Evolutionary conservation across 2,113 vertebrate species (phyloP), one percentile per base, ranked within the genome.

Genomic region (Chaetodon trifascialis): DNA sequence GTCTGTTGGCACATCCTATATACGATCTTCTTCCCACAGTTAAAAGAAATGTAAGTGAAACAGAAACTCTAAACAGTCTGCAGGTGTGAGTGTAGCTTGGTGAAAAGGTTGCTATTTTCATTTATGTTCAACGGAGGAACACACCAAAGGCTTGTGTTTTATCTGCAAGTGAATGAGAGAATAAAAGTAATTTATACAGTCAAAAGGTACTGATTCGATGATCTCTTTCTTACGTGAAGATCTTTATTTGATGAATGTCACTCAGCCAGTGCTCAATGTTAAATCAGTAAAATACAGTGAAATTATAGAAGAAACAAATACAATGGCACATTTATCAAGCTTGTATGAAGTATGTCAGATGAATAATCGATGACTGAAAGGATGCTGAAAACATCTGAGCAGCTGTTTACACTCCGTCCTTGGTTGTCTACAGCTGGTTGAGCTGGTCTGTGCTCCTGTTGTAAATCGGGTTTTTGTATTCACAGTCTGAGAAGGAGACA

Each of bases 391-490:
- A 19, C 16, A 15, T 21, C 19, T 8, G 2, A 1, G 2, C 16
- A 23, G n/a, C 14, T 68, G 21, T n/a, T 59, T 19, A 6, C 51
- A 8, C 2, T 9, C 16, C n/a, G 25, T 9, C 23, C 51, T 56
- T 15, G 0, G 2, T 40, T 23, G 7, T 82, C 79, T 90, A 93
- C 19, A 64, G 38, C 2, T 7, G 73, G 68, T 86, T 75, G 60
- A 85, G 60, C 11, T 55, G 49, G 3, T 91, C 84, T 4, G 23
- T 38, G 77, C 79, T 88, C 34, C 79, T 83, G 79, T 67, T 92
- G 86, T 95, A 95, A 79, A 95, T 92, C 0, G 94, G 94, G 66
- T 95, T 95, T 75, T 83, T 67, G 78, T 79, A 86, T 46, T 93
- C 81, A 63, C 19, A n/a, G 9, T 82, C 94, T 92, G 86, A 59